These are phyloP conservation scores for Lacanobia oleracea DNA, from an alignment of 2,888 invertebrate genomes.

Conservation along the genomic window DNA sequence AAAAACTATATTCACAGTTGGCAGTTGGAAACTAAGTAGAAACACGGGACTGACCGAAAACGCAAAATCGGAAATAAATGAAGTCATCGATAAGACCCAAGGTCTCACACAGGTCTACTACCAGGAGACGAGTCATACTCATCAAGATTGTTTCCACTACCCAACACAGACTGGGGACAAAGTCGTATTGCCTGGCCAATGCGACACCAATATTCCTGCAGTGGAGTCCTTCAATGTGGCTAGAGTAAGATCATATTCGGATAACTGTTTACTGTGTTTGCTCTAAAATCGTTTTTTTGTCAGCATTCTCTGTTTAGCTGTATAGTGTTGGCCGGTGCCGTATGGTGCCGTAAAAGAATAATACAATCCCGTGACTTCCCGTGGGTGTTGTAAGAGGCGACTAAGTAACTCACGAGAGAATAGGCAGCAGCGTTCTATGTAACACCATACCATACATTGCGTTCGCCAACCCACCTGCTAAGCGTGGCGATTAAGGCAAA, in stretches of 20 bases:
- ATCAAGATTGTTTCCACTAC: slow-evolving; percentile 84
- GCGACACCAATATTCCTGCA: slow-evolving; percentile 77
- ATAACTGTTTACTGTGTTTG: not conserved
- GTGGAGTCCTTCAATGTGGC: slow-evolving; percentile 73
- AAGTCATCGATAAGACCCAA: slow-evolving; percentile 74
- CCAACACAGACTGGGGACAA: slow-evolving; percentile 71
- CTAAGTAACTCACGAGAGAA: too few relatives aligned
- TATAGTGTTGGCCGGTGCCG: too few relatives aligned
- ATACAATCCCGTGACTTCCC: too few relatives aligned
- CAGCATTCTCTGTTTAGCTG: not conserved
- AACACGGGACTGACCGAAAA: slow-evolving; percentile 65
- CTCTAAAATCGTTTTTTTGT: not conserved
- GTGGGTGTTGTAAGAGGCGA: too few relatives aligned
- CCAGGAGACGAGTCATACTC: slow-evolving; percentile 74
- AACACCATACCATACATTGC: too few relatives aligned
- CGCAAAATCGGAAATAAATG: slow-evolving; percentile 70
- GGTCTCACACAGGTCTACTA: slow-evolving; percentile 81
- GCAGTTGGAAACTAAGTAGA: slow-evolving; percentile 85
- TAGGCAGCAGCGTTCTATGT: too few relatives aligned
- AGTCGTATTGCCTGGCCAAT: slow-evolving; percentile 83
- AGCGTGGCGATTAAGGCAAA: too few relatives aligned
- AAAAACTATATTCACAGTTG: slow-evolving; percentile 71
- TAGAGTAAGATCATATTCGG: slow-evolving; percentile 69
- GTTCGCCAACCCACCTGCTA: too few relatives aligned
- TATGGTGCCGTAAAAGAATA: too few relatives aligned